Percentiles rank a stretch among this genome's conserved stretches.
Evolutionary conservation across 92 coral and sea anemone species (phyloP).

Genomic region (Meandrina meandrites): DNA sequence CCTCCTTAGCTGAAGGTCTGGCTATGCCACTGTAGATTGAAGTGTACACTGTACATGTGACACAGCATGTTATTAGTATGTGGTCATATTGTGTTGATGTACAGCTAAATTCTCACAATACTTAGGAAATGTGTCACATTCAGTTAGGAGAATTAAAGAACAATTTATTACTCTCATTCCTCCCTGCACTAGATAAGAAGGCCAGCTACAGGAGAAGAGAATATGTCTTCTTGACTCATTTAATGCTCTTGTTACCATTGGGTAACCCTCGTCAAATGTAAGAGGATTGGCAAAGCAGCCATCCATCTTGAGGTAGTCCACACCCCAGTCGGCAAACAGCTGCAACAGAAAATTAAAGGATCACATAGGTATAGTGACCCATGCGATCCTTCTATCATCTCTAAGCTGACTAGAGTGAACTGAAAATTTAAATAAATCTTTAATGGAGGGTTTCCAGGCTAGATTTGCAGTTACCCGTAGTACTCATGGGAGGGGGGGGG

Average conservation of each 20-base stretch:
- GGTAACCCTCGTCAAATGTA: conserved; percentile 74
- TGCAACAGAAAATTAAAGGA: background rate
- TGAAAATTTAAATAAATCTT: no score
- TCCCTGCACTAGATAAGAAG: conserved; percentile 67
- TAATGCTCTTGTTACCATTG: conserved; percentile 52
- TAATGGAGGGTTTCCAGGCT: no score
- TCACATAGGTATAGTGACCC: background rate
- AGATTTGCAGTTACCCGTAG: no score
- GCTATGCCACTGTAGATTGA: no score
- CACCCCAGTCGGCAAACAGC: conserved; percentile 80
- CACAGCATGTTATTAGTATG: no score
- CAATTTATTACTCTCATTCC: conserved; percentile 64
- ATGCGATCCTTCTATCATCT: background rate
- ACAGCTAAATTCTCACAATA: background rate
- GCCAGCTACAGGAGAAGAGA: conserved; percentile 82
- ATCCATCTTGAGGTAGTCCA: conserved; percentile 76
- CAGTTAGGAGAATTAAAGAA: background rate
- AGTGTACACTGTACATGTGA: no score
- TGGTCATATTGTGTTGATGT: background rate
- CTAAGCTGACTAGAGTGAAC: background rate
- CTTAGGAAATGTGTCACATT: background rate
- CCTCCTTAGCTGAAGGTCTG: no score
- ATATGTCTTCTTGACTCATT: conserved; percentile 75
- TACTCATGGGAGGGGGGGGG: no score
- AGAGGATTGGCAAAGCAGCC: conserved; percentile 74